These are phyloP conservation scores for Cheilosia urbana DNA, from an alignment of 2,888 invertebrate genomes.

Conservation along the genomic window DNA sequence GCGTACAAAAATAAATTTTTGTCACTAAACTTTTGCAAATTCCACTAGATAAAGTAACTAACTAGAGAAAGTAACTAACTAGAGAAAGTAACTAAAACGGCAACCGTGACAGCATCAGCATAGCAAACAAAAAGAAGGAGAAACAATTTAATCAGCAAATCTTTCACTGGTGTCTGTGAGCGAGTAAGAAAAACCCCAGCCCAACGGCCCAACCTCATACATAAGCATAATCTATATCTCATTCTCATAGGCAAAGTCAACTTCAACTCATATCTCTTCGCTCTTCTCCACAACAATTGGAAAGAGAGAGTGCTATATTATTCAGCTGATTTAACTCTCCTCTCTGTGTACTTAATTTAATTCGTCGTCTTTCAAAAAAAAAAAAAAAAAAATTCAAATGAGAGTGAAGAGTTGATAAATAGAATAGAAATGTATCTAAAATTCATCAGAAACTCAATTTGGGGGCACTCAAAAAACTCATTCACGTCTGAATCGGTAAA, in stretches of 20 bases:
- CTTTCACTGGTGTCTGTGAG: constrained; percentile 28
- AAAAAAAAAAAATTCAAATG: constrained; percentile 52
- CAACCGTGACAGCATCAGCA: too few relatives aligned
- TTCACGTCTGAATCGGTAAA: not conserved
- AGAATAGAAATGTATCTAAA: constrained; percentile 13
- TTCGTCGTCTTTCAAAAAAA: constrained; percentile 14
- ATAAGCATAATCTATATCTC: too few relatives aligned
- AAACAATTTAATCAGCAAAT: not conserved
- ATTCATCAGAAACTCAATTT: constrained; percentile 13
- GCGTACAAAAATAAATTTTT: too few relatives aligned
- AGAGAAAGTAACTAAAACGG: too few relatives aligned
- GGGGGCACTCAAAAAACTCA: not conserved
- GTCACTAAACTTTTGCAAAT: too few relatives aligned
- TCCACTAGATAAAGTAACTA: too few relatives aligned
- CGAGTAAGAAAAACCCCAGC: not conserved
- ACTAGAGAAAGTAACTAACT: too few relatives aligned
- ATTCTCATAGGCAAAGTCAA: too few relatives aligned
- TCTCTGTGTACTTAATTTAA: constrained; percentile 1
- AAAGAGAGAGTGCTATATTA: constrained; percentile 68
- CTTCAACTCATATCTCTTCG: not conserved
- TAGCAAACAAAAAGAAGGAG: too few relatives aligned
- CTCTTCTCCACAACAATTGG: constrained; percentile 10
- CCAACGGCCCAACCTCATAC: too few relatives aligned
- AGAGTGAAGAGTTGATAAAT: constrained; percentile 59
- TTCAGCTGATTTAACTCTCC: constrained; percentile 63